These are phyloP conservation scores for Hippasteria phrygiana DNA, from an alignment of 53 echinoderm and acorn worm species.

Conservation along the genomic window DNA sequence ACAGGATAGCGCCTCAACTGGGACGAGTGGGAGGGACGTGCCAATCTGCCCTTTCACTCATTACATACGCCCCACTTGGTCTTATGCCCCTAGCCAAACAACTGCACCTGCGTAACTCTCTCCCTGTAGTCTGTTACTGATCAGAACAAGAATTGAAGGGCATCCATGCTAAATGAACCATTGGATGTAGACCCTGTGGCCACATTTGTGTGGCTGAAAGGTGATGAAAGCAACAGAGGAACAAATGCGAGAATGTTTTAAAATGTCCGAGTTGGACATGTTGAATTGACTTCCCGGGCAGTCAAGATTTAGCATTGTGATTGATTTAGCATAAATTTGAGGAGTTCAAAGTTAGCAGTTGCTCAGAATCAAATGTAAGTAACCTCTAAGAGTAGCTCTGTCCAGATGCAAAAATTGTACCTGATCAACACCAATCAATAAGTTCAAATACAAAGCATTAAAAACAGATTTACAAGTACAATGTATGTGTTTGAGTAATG, in stretches of 20 bases:
- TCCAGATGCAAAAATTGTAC: no score
- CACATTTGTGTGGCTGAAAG: neutral
- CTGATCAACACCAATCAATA: no score
- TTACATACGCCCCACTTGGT: constrained; percentile 21
- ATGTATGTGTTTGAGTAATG: no score
- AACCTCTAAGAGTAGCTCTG: no score
- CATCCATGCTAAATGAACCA: neutral
- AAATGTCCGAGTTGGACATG: no score
- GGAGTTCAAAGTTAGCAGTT: no score
- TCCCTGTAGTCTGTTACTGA: neutral
- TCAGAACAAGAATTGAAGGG: neutral
- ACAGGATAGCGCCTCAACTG: neutral
- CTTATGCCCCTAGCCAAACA: neutral
- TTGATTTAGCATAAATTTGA: no score
- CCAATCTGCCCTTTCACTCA: neutral
- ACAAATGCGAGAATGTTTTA: neutral
- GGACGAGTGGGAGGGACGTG: neutral
- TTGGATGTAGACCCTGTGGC: neutral
- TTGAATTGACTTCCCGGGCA: no score
- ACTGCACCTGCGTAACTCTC: constrained; percentile 22
- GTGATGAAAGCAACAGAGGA: neutral
- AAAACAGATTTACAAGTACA: no score
- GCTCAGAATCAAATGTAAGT: no score
- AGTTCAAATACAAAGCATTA: no score
- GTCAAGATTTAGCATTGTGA: no score